Percentiles rank a stretch among this genome's conserved stretches.
Conservation (phyloP, 2,888 invertebrate genomes). For the Lepetodrilus schrolli region DNA sequence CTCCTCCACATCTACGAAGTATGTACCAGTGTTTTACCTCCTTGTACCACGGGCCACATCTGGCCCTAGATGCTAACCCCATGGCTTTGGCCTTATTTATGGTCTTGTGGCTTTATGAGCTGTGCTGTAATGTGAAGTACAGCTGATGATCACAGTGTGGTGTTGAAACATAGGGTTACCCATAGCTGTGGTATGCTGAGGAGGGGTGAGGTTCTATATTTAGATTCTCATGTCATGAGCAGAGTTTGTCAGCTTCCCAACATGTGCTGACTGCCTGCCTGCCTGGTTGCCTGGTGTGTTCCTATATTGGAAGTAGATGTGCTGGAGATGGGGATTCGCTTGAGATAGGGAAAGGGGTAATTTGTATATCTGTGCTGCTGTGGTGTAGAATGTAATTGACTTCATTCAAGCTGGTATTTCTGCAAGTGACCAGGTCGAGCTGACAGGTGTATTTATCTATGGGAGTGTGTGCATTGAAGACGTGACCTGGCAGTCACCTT, state of each 20-base stretch:
- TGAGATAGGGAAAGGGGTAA: too few relatives aligned
- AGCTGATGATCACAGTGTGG: neutral
- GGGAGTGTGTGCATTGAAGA: conserved; percentile 3
- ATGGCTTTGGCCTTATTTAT: neutral
- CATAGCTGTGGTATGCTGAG: neutral
- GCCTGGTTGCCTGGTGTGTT: too few relatives aligned
- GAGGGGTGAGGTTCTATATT: neutral
- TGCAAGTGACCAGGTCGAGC: too few relatives aligned
- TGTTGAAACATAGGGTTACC: neutral
- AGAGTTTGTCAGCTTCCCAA: neutral
- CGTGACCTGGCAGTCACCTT: neutral
- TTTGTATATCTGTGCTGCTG: neutral
- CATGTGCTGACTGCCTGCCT: neutral
- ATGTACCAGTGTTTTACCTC: neutral
- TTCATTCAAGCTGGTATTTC: too few relatives aligned
- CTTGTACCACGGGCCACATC: neutral
- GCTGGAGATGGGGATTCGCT: too few relatives aligned
- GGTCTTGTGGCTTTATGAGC: neutral
- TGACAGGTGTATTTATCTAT: too few relatives aligned
- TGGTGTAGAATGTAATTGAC: neutral
- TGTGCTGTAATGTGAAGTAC: neutral
- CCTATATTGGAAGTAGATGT: too few relatives aligned
- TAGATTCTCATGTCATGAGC: conserved; percentile 4
- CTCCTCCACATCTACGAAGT: conserved; percentile 21
- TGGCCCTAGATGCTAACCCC: neutral